Conservation (phyloP, 2,888 invertebrate species). For the Globia sparganii region DNA sequence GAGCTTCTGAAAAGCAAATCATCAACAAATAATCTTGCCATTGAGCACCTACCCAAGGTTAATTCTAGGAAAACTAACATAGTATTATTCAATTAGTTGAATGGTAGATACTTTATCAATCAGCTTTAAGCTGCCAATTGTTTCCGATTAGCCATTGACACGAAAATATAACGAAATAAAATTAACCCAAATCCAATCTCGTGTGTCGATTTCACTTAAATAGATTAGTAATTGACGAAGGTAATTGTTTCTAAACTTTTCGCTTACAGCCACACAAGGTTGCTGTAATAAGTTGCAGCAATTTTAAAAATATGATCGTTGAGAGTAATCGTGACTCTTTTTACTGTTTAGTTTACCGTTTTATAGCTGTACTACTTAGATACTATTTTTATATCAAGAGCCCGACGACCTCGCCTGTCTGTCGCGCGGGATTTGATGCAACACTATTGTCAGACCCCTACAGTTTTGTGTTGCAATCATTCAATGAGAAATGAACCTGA, state of each 20-base stretch:
- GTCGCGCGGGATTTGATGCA: conserved; percentile 79
- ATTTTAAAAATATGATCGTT: conserved; percentile 65
- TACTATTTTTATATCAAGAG: conserved; percentile 72
- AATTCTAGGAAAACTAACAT: conserved; percentile 11
- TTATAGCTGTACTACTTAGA: conserved; percentile 66
- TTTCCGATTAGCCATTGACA: conserved; percentile 33
- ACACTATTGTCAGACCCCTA: conserved; percentile 78
- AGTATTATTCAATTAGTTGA: conserved; percentile 7
- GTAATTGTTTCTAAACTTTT: conserved; percentile 61
- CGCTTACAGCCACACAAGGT: conserved; percentile 56
- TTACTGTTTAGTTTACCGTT: conserved; percentile 67
- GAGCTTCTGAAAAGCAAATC: conserved; percentile 54
- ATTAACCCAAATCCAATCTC: conserved; percentile 47
- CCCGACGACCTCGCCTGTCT: conserved; percentile 78
- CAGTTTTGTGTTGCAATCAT: conserved; percentile 74
- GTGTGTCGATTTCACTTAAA: conserved; percentile 52
- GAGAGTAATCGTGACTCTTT: conserved; percentile 56
- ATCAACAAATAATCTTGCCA: conserved; percentile 30
- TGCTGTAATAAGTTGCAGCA: conserved; percentile 51
- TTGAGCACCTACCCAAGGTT: conserved; percentile 16
- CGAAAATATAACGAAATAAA: conserved; percentile 49
- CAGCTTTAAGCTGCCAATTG: conserved; percentile 14
- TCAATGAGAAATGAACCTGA: conserved; percentile 69
- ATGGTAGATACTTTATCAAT: conserved; percentile 26
- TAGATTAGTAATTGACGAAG: conserved; percentile 44